Evolutionary conservation across 1,140 invertebrate species (phyloP).

Genomic region (Drosophila rhopaloa): DNA sequence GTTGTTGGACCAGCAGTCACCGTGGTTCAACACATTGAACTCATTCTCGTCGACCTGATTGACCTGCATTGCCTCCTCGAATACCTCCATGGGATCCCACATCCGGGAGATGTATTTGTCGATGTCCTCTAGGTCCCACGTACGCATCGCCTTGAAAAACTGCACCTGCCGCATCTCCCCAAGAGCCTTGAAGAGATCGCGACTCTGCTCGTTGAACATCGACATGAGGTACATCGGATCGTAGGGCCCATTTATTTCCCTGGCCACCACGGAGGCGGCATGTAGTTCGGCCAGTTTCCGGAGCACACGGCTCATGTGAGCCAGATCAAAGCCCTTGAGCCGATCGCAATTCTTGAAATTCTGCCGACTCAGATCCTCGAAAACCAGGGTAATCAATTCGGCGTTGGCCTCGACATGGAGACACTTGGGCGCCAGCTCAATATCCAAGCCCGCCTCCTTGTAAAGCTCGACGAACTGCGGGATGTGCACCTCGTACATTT

Average conservation of each 20-base stretch:
- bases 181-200: slow-evolving; percentile 38
- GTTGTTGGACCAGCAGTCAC: slow-evolving; percentile 86
- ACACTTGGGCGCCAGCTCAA: slow-evolving; percentile 65
- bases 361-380: slow-evolving; percentile 86
- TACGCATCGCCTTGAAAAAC: slow-evolving; percentile 41
- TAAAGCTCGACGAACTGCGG: slow-evolving; percentile 61
- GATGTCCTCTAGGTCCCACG: slow-evolving; percentile 53
- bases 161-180: slow-evolving; percentile 19
- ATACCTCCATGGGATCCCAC: slow-evolving; percentile 2
- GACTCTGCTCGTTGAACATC: slow-evolving; percentile 49
- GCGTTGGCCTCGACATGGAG: slow-evolving; percentile 50
- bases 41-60: slow-evolving; percentile 81
- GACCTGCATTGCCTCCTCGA: slow-evolving; percentile 22
- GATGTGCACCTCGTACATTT: slow-evolving; percentile 72
- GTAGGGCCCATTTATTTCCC: slow-evolving; percentile 60
- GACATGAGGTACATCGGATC: slow-evolving; percentile 32
- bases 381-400: slow-evolving; percentile 78
- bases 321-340: slow-evolving; percentile 85
- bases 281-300: slow-evolving; percentile 86
- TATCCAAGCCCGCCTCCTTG: slow-evolving; percentile 73
- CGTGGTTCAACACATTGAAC: slow-evolving; percentile 88
- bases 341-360: slow-evolving; percentile 86
- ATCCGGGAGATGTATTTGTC: slow-evolving; percentile 50
- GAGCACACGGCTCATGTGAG: slow-evolving; percentile 85
- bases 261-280: slow-evolving; percentile 84